phyloP scores from a whole-genome alignment of 2,113 vertebrate genomes.

The Calidris pygmaea region DNA sequence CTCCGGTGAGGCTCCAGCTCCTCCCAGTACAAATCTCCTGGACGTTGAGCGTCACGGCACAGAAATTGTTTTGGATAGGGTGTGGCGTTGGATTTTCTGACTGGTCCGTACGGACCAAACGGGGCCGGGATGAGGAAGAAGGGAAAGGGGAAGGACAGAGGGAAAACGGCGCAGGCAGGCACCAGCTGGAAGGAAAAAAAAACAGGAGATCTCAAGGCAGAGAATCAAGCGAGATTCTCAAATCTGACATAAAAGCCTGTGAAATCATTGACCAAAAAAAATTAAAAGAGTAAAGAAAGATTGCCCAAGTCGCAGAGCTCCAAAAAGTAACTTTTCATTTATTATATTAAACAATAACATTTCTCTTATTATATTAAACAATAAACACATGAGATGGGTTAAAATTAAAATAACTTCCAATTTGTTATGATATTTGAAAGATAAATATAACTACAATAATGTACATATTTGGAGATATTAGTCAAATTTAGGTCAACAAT shows the following conservation, averaged over 20 bases:
- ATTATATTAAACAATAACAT: conserved; percentile 78
- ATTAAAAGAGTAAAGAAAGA: not conserved
- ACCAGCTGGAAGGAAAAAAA: not conserved
- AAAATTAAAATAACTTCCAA: conserved; percentile 72
- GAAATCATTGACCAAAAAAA: not conserved
- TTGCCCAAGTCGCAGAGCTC: conserved; percentile 1
- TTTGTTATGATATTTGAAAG: conserved; percentile 66
- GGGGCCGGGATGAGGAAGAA: not conserved
- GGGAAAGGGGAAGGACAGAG: not conserved
- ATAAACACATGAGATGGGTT: conserved; percentile 77
- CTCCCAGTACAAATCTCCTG: not conserved
- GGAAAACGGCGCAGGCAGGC: accelerated
- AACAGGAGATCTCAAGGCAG: not conserved
- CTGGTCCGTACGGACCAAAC: not conserved
- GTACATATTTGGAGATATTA: conserved; percentile 74
- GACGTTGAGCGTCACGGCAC: not conserved
- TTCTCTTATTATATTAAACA: conserved; percentile 82
- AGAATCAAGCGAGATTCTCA: no score
- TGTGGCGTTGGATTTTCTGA: not conserved
- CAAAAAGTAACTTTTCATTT: conserved; percentile 70
- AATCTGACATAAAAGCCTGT: not conserved
- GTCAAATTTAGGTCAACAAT: conserved; percentile 66
- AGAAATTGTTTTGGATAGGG: not conserved
- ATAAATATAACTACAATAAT: conserved; percentile 75
- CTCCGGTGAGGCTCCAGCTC: not conserved